Evolutionary conservation across 1,140 invertebrate genomes (phyloP).

Genomic region (Micrasema longulum): DNA sequence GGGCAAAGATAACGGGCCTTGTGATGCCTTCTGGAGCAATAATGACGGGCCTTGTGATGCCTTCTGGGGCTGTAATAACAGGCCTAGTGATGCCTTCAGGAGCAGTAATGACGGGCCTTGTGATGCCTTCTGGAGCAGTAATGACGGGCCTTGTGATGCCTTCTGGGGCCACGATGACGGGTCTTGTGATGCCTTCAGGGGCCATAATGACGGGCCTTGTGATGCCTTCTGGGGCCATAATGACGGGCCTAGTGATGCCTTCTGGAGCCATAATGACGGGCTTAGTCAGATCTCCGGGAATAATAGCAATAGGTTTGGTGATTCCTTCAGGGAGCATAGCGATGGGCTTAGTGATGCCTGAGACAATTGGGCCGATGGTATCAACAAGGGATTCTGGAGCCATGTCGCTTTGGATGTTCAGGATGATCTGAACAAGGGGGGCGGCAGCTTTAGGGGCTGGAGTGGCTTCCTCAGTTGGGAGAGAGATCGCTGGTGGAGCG

Average conservation of each 20-base stretch:
- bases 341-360: background rate
- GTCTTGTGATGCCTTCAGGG: background rate
- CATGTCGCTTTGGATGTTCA: conserved; percentile 11
- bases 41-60: background rate
- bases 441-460: conserved; percentile 7
- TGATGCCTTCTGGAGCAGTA: no score
- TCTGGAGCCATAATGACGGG: background rate
- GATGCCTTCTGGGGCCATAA: background rate
- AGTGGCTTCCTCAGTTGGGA: background rate
- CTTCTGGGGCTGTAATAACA: background rate
- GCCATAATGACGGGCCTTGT: background rate
- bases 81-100: background rate
- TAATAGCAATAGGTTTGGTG: background rate
- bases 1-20: background rate
- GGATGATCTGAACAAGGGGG: conserved; percentile 14
- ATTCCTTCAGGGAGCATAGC: background rate
- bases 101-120: background rate
- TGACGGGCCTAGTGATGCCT: background rate
- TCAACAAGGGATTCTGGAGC: conserved; percentile 5
- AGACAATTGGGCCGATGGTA: conserved; percentile 6
- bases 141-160: background rate
- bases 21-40: background rate
- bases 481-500: background rate
- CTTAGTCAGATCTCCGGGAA: background rate
- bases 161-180: background rate